Evolutionary conservation across 2,888 invertebrate species (phyloP), one percentile per base, ranked within the genome.

Genomic region (Acrocyrtus sp.): DNA sequence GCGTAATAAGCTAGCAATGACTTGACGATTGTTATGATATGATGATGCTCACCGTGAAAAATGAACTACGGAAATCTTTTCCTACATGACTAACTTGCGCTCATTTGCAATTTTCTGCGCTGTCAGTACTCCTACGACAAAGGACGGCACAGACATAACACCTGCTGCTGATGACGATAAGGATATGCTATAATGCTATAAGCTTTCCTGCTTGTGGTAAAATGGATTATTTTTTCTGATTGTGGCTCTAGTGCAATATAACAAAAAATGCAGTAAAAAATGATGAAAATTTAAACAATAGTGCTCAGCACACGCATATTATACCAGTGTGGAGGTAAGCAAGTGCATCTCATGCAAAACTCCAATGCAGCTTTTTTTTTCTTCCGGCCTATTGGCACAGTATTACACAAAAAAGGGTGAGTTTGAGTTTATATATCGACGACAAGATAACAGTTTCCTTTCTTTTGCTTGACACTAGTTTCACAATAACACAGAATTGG

Each of bases 361-460:
- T 34, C 34, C 5, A 34, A 12, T 34, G 34, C 34, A 34, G 12
- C 22, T 50, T 72, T 51, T 65, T 54, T 72, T 63, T 57, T 72
- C 58, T 65, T 72, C 72, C 72, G 72, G 65, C 72, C 72, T 72
- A 72, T 72, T 72, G 63, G 72, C 72, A 65, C 70, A 72, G 63
- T 72, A 72, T 65, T 65, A 72, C 72, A 65, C 58, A 65, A 72
- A 70, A 50, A 51, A n/a, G n/a, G 22, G 54, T 34, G 34, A 51
- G 26, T 24, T 43, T 50, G n/a, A n/a, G n/a, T n/a, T n/a, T n/a
- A n/a, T 29, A 12, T 34, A 17, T 19, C 48, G 21, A 19, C 5
- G 43, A 27, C 54, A 21, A 72, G 72, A 72, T 72, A 60, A 53
- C 47, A 51, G 17, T 29, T 65, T 72, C 72, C 72, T 51, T 22